These are phyloP conservation scores for Mycalesis mineus DNA, from an alignment of 2,888 invertebrate species.

Conservation along the genomic window DNA sequence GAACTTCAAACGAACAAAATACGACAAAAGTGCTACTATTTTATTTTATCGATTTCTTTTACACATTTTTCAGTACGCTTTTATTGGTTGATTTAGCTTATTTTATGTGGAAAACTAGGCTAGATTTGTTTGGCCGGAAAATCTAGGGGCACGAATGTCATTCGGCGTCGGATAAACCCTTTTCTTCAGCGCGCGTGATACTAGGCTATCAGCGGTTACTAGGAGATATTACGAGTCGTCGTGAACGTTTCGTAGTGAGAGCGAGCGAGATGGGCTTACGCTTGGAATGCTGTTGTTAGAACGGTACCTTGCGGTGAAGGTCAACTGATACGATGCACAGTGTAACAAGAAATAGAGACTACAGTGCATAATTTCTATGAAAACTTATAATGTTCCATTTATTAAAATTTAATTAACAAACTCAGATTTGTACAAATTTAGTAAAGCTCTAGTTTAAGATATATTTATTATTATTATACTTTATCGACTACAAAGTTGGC, in stretches of 20 bases:
- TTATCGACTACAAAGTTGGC: no score
- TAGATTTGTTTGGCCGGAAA: constrained; percentile 56
- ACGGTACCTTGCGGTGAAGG: constrained; percentile 63
- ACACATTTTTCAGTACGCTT: constrained; percentile 6
- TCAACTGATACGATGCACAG: constrained; percentile 67
- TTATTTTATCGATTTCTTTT: constrained; percentile 16
- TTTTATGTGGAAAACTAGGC: constrained; percentile 56
- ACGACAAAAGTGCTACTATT: constrained; percentile 3
- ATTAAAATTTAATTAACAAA: no score
- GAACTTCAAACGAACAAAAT: constrained; percentile 25
- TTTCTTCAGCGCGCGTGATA: constrained; percentile 79
- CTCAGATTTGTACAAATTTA: no score
- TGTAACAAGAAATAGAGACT: constrained; percentile 41
- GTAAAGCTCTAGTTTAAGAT: no score
- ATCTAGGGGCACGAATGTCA: constrained; percentile 66
- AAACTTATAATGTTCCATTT: no score
- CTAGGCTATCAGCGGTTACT: constrained; percentile 62
- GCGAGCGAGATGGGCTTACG: constrained; percentile 56
- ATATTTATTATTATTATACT: no score
- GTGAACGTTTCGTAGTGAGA: constrained; percentile 40
- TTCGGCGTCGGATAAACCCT: constrained; percentile 77
- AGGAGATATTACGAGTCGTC: constrained; percentile 54
- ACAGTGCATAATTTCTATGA: no score
- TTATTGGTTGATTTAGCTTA: constrained; percentile 16
- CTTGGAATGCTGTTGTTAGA: constrained; percentile 63